A percentile compares a stretch with the other conserved stretches of the same genome.
Conservation (phyloP, 2,797 vertebrate species). For the Enteromius paludinosus region DNA sequence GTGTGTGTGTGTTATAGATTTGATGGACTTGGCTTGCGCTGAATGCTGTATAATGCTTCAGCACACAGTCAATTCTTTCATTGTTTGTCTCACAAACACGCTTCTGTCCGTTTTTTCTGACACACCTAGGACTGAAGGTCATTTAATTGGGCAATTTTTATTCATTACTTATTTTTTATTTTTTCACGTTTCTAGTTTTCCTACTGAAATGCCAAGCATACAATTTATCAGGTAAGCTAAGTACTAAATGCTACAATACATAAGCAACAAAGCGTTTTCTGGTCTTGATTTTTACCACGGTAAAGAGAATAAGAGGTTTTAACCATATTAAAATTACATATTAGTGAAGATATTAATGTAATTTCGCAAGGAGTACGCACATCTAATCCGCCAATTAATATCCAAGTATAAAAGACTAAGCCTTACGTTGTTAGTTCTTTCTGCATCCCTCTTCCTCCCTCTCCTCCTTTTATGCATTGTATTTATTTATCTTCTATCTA, state of each 20-base stretch:
- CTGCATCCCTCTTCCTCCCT: too few relatives aligned
- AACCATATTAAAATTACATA: background rate
- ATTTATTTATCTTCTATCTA: too few relatives aligned
- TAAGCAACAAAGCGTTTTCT: background rate
- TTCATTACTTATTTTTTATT: background rate
- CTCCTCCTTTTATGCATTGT: too few relatives aligned
- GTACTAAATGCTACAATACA: background rate
- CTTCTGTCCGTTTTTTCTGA: background rate
- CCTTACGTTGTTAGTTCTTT: too few relatives aligned
- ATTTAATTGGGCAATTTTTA: background rate
- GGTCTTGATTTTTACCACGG: background rate
- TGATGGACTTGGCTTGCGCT: constrained; percentile 74
- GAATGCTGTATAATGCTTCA: constrained; percentile 70
- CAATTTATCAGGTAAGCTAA: background rate
- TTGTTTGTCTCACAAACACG: constrained; percentile 53
- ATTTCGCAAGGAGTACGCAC: too few relatives aligned
- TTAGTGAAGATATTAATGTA: too few relatives aligned
- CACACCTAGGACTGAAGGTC: background rate
- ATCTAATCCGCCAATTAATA: too few relatives aligned
- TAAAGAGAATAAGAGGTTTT: background rate
- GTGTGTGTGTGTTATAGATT: constrained; percentile 40
- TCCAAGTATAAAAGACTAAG: too few relatives aligned
- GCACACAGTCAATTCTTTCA: constrained; percentile 70
- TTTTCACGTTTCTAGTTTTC: background rate
- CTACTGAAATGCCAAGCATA: background rate